phyloP scores from a whole-genome alignment of 1,140 invertebrate species.

The Caligus rogercresseyi region DNA sequence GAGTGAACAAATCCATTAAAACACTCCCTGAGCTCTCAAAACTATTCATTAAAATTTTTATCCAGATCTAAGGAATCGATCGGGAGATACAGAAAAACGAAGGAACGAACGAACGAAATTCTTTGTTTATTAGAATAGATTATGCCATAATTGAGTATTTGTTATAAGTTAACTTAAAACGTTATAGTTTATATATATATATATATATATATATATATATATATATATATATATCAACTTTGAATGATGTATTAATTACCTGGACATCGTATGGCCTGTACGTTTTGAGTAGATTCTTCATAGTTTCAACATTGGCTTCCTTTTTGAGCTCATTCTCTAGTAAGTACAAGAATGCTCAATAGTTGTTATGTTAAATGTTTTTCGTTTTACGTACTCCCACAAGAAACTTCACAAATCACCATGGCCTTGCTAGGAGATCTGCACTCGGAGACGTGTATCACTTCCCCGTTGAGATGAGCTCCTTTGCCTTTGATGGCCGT shows the following conservation, averaged over 20 bases:
- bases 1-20: no score
- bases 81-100: no score
- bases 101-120: no score
- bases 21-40: no score
- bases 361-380: not conserved
- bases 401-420: slow-evolving; percentile 1
- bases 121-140: no score
- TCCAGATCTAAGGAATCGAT: no score
- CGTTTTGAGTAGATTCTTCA: slow-evolving; percentile 11
- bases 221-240: not conserved
- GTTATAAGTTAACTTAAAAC: no score
- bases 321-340: slow-evolving; percentile 14
- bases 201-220: not conserved
- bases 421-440: not conserved
- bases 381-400: not conserved
- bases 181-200: no score
- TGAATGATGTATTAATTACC: slow-evolving; percentile 2
- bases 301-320: not conserved
- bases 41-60: no score
- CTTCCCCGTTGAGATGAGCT: slow-evolving; percentile 3
- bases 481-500: slow-evolving; percentile 12
- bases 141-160: no score
- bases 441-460: not conserved
- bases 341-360: not conserved
- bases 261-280: slow-evolving; percentile 14